Conservation (phyloP, 2,113 vertebrate genomes). For the Vireo altiloquus region DNA sequence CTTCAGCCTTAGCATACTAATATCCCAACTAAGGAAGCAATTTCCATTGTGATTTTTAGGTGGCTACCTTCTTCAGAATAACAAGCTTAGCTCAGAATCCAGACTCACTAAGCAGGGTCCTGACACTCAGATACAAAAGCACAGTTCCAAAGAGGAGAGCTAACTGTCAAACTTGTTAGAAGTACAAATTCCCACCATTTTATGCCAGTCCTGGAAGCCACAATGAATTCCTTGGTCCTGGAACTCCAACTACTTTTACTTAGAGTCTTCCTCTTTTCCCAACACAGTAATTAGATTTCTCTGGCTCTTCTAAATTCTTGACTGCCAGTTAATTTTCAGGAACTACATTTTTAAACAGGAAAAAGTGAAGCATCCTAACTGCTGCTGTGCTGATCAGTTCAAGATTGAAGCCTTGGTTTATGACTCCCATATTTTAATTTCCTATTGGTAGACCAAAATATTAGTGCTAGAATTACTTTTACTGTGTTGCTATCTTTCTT, state of each 20-base stretch:
- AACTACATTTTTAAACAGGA: neutral
- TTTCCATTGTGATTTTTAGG: neutral
- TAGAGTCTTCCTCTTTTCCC: neutral
- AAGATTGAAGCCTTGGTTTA: neutral
- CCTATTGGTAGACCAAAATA: neutral
- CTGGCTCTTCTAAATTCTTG: neutral
- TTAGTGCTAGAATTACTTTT: neutral
- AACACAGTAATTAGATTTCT: neutral
- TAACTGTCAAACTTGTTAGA: neutral
- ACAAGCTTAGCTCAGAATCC: neutral
- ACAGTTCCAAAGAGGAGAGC: neutral
- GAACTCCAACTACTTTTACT: neutral
- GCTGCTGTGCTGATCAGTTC: neutral
- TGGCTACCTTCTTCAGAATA: neutral
- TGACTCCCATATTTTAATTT: neutral
- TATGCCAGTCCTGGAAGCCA: neutral
- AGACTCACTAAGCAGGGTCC: neutral
- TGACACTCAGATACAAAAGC: neutral
- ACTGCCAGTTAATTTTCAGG: neutral
- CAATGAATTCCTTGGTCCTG: neutral
- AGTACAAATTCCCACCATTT: neutral
- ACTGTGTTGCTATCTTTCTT: fast-evolving
- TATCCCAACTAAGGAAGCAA: neutral
- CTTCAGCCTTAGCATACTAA: neutral
- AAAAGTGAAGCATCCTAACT: neutral